phyloP scores from a whole-genome alignment of 2,113 vertebrate species.

The Colinus virginianus region DNA sequence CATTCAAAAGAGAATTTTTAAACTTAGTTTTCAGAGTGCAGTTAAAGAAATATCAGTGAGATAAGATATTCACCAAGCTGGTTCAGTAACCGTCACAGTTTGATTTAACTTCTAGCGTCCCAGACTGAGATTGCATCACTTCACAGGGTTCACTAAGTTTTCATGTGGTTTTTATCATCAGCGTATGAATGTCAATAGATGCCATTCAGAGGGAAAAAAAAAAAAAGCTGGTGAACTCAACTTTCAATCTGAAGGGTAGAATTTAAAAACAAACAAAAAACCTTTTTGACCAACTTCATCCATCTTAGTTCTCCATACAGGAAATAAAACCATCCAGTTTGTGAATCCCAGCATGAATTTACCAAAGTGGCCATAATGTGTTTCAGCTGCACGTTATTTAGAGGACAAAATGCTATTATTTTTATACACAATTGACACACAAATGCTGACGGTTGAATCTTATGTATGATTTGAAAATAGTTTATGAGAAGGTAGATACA shows the following conservation, averaged over 20 bases:
- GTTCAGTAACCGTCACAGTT: not conserved
- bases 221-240: not conserved
- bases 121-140: not conserved
- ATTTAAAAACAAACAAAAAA: not conserved
- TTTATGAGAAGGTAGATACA: not conserved
- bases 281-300: not conserved
- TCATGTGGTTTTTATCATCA: not conserved
- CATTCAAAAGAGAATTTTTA: not conserved
- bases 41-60: not conserved
- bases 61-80: not conserved
- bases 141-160: not conserved
- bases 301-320: not conserved
- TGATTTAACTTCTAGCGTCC: not conserved
- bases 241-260: not conserved
- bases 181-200: not conserved
- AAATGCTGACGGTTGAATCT: not conserved
- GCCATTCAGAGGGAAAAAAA: not conserved
- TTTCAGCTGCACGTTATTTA: not conserved
- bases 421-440: accelerated
- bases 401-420: not conserved
- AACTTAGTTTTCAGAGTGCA: not conserved
- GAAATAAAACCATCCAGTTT: not conserved
- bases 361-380: accelerated
- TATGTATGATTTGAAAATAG: not conserved
- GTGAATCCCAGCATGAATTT: not conserved